Percentiles rank a stretch among this genome's conserved stretches.
Conservation (phyloP, 1,140 invertebrate genomes). For the Trachymyrmex septentrionalis region DNA sequence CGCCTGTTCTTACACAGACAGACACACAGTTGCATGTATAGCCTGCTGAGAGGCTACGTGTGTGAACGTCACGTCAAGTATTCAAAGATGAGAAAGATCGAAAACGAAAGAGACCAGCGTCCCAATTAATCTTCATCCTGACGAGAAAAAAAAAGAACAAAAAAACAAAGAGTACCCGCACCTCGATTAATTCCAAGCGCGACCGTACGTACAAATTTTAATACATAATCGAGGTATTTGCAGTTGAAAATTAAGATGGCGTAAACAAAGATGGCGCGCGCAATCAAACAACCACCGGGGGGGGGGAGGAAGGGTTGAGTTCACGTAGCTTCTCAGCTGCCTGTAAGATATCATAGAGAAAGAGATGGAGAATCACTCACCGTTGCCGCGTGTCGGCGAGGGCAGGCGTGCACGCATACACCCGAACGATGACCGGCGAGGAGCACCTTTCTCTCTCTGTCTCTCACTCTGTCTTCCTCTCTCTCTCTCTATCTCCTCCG, state of each 20-base stretch:
- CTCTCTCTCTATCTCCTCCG: background rate
- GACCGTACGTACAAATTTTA: background rate
- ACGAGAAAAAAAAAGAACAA: background rate
- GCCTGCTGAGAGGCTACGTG: background rate
- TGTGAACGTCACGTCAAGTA: background rate
- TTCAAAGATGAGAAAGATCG: constrained; percentile 1
- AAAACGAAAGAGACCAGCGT: background rate
- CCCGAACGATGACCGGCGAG: constrained; percentile 21
- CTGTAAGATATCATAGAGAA: background rate
- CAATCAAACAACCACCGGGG: constrained; percentile 20
- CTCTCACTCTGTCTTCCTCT: background rate
- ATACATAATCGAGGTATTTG: background rate
- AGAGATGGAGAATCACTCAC: constrained; percentile 55
- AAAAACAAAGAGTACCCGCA: background rate
- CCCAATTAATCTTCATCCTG: background rate
- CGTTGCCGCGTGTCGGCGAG: constrained; percentile 50
- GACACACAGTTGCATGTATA: background rate
- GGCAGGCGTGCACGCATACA: constrained; percentile 36
- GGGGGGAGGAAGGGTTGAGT: background rate
- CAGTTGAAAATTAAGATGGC: constrained; percentile 29
- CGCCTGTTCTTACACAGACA: background rate
- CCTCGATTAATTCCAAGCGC: background rate
- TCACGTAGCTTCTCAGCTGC: constrained; percentile 5
- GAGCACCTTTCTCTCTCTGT: background rate
- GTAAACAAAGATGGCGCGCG: constrained; percentile 46